A percentile compares a stretch with the other conserved stretches of the same genome.
These are phyloP conservation scores for Luperina testacea DNA, from an alignment of 2,888 invertebrate genomes.

Conservation along the genomic window DNA sequence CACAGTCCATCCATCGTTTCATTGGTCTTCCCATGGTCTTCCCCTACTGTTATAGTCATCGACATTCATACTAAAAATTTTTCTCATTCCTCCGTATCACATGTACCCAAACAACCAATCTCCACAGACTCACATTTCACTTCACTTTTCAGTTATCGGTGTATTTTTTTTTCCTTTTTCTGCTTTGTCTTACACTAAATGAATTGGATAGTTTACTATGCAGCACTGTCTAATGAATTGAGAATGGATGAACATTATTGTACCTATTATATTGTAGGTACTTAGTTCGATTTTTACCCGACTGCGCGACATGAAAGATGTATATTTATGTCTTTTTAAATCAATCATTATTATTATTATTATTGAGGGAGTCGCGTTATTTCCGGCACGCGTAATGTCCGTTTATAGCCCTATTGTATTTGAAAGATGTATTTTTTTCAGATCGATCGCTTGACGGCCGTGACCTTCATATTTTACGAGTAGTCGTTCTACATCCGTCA, in stretches of 20 bases:
- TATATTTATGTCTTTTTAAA: not conserved
- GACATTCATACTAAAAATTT: too few relatives aligned
- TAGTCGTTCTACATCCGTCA: not conserved
- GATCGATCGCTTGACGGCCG: not conserved
- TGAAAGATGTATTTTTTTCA: too few relatives aligned
- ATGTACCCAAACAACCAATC: too few relatives aligned
- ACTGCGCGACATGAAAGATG: not conserved
- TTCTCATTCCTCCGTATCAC: too few relatives aligned
- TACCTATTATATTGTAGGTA: not conserved
- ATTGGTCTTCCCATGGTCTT: too few relatives aligned
- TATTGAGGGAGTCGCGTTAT: not conserved
- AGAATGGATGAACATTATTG: not conserved
- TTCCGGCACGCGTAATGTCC: not conserved
- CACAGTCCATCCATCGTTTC: too few relatives aligned
- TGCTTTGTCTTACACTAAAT: too few relatives aligned
- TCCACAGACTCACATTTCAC: too few relatives aligned
- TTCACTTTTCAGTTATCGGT: too few relatives aligned
- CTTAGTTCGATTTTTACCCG: not conserved
- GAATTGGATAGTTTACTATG: not conserved
- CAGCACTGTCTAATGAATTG: not conserved
- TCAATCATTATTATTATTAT: not conserved
- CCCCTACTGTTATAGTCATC: too few relatives aligned
- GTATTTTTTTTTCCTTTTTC: too few relatives aligned
- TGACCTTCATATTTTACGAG: not conserved
- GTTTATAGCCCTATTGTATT: not conserved